Percentiles rank a stretch among this genome's conserved stretches.
Evolutionary conservation across 2,888 invertebrate species (phyloP).

Genomic region (Temnothorax ravouxi): DNA sequence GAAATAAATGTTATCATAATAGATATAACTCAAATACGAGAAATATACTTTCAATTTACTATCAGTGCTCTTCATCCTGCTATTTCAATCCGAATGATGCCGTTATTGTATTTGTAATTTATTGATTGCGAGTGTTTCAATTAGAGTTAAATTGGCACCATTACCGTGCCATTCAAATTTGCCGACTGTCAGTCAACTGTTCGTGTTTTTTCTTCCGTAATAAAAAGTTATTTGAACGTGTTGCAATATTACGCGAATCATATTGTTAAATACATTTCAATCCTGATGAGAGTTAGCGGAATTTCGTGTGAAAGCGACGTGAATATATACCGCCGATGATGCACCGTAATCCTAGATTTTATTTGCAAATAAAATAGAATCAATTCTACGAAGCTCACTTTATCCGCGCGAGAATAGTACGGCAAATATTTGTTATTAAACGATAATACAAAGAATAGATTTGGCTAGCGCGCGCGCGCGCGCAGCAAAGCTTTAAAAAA

Average conservation of each 20-base stretch:
- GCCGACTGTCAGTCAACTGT: slow-evolving; percentile 4
- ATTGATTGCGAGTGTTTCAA: slow-evolving; percentile 30
- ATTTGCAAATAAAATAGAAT: slow-evolving; percentile 26
- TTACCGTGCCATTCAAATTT: slow-evolving; percentile 33
- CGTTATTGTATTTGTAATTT: slow-evolving; percentile 15
- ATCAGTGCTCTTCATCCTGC: background rate
- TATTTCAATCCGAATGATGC: background rate
- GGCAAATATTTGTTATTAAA: slow-evolving; percentile 41
- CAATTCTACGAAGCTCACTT: background rate
- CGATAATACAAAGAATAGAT: slow-evolving; percentile 45
- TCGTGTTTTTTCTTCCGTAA: slow-evolving; percentile 6
- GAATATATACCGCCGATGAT: background rate
- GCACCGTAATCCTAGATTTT: slow-evolving; percentile 16
- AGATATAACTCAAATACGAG: background rate
- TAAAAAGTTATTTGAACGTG: slow-evolving; percentile 10
- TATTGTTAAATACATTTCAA: slow-evolving; percentile 8
- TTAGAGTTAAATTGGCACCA: slow-evolving; percentile 33
- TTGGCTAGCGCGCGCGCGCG: background rate
- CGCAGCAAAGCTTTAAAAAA: slow-evolving; percentile 12
- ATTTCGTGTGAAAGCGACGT: background rate
- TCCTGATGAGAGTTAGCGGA: background rate
- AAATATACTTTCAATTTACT: slow-evolving; percentile 2
- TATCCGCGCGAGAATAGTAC: background rate
- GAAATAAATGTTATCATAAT: background rate
- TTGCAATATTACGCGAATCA: slow-evolving; percentile 19